Conservation (phyloP, 2,113 vertebrate genomes). For the Nematolebias whitei region DNA sequence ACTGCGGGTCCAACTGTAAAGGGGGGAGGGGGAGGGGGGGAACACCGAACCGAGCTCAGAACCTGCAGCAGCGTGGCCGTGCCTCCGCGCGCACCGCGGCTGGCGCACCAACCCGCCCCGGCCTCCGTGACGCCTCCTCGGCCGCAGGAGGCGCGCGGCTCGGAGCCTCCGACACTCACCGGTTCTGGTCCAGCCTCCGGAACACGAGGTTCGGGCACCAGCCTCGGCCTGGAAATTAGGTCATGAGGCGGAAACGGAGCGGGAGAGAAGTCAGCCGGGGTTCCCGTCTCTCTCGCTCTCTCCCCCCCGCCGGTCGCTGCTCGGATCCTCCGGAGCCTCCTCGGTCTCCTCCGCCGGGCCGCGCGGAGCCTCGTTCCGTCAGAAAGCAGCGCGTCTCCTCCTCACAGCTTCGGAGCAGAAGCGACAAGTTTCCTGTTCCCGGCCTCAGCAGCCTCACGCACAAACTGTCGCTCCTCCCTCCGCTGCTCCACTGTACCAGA, state of each 20-base stretch:
- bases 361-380: conserved; percentile 49
- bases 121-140: conserved; percentile 40
- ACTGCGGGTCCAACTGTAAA: background rate
- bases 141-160: conserved; percentile 15
- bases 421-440: conserved; percentile 5
- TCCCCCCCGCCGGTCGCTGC: background rate
- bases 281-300: background rate
- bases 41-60: background rate
- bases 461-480: conserved; percentile 81
- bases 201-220: conserved; percentile 31
- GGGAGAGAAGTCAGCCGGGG: conserved; percentile 57
- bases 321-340: background rate
- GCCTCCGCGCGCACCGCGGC: background rate
- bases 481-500: conserved; percentile 66
- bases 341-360: conserved; percentile 37
- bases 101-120: conserved; percentile 18
- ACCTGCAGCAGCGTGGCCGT: background rate
- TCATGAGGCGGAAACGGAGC: conserved; percentile 39
- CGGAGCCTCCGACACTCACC: conserved; percentile 62
- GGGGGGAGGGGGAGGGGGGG: no score
- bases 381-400: conserved; percentile 24
- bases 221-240: conserved; percentile 11
- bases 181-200: conserved; percentile 7
- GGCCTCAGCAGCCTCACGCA: conserved; percentile 63
- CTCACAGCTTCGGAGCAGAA: conserved; percentile 7